Evolutionary conservation across 2,888 invertebrate species (phyloP), one percentile per base, ranked within the genome.

Genomic region (Polydrusus cervinus): DNA sequence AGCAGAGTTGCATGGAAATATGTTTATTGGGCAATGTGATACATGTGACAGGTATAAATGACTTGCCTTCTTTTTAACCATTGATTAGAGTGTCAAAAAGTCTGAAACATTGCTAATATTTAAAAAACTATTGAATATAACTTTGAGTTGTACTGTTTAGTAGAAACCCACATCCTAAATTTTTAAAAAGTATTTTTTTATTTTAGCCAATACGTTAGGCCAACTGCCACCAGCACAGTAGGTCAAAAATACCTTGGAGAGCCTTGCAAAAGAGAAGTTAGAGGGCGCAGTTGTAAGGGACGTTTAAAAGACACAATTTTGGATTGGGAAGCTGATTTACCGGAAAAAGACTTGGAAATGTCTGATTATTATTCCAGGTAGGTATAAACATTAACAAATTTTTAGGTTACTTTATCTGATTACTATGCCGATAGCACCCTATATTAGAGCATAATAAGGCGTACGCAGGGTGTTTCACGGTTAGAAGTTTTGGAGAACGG

Each of bases 311-410:
- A 99, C 86, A 97, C 95, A 13, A 95, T 99, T 74, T 89, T 99
- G 49, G 99, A 99, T 87, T 99, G 99, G 99, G 99, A 99, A 83
- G 95, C 96, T 84, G 93, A 93, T 86, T 89, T 99, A 78, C 99
- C 99, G 0, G 93, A 94, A 80, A 91, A 92, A 82, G 97, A 97
- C 86, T 88, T 97, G 30, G 90, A 93, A 67, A 90, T 95, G 88
- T 94, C 97, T 0, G 93, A 95, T 80, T 92, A 94, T 88, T 95
- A 97, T 88, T 95, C 97, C 61, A 94, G 92, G 95, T 95, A 88
- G 2, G 9, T 8, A 47, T 16, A 0, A 45, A 1, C 13, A 45
- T n/a, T 45, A n/a, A 45, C 13, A 13, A 45, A 45, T 45, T 40
- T 40, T 40, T 40, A 11, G 11, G 40, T 40, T 9, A 11, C 40